Evolutionary conservation across 2,888 invertebrate genomes (phyloP).

Genomic region (Clepsis dumicolana): DNA sequence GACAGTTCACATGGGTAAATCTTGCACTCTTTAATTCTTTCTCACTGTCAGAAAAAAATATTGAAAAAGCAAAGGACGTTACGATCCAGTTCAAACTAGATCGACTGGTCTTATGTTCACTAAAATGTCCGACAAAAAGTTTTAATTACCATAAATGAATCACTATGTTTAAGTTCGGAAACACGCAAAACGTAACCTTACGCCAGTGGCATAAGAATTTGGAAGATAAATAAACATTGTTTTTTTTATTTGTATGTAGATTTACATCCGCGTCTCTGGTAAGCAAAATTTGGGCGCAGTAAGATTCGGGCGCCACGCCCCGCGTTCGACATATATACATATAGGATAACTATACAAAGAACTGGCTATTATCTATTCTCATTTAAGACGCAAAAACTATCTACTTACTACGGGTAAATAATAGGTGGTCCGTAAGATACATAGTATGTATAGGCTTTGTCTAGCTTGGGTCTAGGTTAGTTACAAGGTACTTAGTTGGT

Average conservation of each 20-base stretch:
- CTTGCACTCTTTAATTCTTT: background rate
- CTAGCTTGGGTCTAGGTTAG: too few relatives aligned
- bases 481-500: too few relatives aligned
- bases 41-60: too few relatives aligned
- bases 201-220: background rate
- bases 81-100: constrained; percentile 1
- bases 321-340: too few relatives aligned
- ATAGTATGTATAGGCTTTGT: too few relatives aligned
- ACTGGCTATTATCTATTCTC: background rate
- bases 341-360: too few relatives aligned
- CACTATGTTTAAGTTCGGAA: background rate
- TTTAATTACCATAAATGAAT: constrained; percentile 20
- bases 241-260: constrained; percentile 1
- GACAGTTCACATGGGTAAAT: background rate
- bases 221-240: background rate
- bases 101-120: constrained; percentile 17
- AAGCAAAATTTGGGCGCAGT: constrained; percentile 4
- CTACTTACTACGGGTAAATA: too few relatives aligned
- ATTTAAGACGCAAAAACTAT: too few relatives aligned
- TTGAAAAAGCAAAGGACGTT: background rate
- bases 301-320: background rate
- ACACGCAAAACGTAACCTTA: background rate
- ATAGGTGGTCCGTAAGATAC: too few relatives aligned
- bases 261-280: background rate
- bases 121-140: constrained; percentile 33